Conservation (phyloP, 2,113 vertebrate genomes). For the Xyrauchen texanus region DNA sequence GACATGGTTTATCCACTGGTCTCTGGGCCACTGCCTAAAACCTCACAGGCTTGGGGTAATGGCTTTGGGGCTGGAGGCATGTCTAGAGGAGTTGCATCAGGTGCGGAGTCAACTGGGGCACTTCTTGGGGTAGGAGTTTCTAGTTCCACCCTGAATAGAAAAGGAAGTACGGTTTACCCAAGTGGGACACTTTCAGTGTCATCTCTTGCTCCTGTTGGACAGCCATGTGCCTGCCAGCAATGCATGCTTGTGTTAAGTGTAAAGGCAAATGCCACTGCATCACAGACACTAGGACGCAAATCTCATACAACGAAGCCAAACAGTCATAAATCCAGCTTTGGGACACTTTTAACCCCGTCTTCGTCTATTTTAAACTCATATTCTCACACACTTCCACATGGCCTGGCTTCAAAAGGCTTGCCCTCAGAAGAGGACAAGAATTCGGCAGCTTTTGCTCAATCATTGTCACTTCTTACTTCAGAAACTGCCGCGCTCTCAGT, state of each 20-base stretch:
- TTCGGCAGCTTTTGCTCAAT: constrained; percentile 72
- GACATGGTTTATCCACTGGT: constrained; percentile 89
- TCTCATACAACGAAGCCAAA: constrained; percentile 60
- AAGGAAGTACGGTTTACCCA: constrained; percentile 56
- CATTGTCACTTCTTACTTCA: constrained; percentile 67
- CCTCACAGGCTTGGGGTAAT: constrained; percentile 66
- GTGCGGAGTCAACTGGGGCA: constrained; percentile 66
- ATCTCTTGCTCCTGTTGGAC: constrained; percentile 58
- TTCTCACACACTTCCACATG: constrained; percentile 73
- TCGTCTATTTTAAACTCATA: constrained; percentile 55
- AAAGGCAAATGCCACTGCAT: constrained; percentile 71
- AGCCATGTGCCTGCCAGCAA: constrained; percentile 86
- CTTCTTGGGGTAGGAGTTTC: constrained; percentile 71
- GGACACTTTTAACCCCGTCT: constrained; percentile 51
- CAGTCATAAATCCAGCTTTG: constrained; percentile 58
- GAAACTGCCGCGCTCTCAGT: constrained; percentile 64
- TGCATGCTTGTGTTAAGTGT: constrained; percentile 88
- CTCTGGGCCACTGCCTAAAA: constrained; percentile 81
- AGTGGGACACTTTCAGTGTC: constrained; percentile 61
- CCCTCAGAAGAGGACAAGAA: constrained; percentile 59
- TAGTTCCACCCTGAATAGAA: constrained; percentile 59
- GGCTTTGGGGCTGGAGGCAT: constrained; percentile 48
- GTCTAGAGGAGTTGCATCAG: constrained; percentile 10
- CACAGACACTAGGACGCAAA: constrained; percentile 63
- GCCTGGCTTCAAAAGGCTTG: constrained; percentile 62